Base-by-base conservation (phyloP, 2,888 invertebrate species). In the Syrphus vitripennis region DNA sequence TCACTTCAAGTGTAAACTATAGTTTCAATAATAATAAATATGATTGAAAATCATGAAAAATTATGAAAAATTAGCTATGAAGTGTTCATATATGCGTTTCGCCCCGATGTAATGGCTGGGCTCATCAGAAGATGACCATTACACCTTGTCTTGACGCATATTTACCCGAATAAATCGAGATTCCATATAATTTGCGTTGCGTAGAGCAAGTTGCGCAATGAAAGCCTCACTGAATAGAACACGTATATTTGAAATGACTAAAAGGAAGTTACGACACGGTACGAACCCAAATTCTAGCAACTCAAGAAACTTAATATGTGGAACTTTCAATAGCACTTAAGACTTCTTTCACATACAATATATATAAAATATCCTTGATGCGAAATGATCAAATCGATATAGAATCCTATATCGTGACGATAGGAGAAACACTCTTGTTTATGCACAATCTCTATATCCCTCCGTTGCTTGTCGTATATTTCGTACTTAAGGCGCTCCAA, bases 321-420 rank as follows among this genome's bases (percentile, higher is more conserved):
- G 37, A 61, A 37, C 40, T 63, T 63, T 63, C 63, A 16, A 63
- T 6, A 65, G 45, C 29, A 65, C 65, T 65, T 45, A 45, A 29
- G 65, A 65, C 29, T 45, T 50, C 45, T 14, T 45, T 45, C 42
- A n/a, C n/a, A n/a, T n/a, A n/a, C n/a, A n/a, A n/a, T n/a, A n/a
- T 24, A 61, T 4, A 61, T 40, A 12, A 45, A 45, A 65, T 4
- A 65, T 45, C 19, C 42, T 31, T 31, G 45, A 42, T 45, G 65
- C n/a, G 50, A 67, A 67, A 34, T 50, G n/a, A 67, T 50, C 67
- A n/a, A 67, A 67, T 67, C 67, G 67, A 50, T 50, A 63, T 45
- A 12, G 61, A 72, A 59, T 72, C 72, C 55, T 29, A 26, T 65
- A 53, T 31, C 37, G n/a, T 69, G 69, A 69, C 24, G 50, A n/a